These are phyloP conservation scores for Gobio gobio DNA, from an alignment of 2,113 vertebrate species.

Conservation along the genomic window DNA sequence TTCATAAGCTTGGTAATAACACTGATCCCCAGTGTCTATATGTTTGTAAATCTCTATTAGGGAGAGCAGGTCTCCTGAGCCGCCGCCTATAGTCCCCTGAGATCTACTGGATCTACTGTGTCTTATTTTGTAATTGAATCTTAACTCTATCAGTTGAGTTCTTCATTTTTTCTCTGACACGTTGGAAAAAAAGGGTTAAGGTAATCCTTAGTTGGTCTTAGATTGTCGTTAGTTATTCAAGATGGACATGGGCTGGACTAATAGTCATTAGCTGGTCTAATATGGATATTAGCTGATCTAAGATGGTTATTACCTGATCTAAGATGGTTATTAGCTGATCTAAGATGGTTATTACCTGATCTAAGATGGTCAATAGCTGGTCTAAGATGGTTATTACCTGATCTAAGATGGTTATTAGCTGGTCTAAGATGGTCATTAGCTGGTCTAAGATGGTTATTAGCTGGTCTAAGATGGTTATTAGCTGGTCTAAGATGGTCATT, in stretches of 20 bases:
- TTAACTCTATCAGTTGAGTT: not conserved
- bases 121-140: conserved; percentile 32
- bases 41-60: conserved; percentile 41
- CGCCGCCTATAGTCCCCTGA: conserved; percentile 4
- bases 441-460: too few species aligned
- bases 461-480: too few species aligned
- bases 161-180: not conserved
- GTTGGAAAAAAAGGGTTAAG: not conserved
- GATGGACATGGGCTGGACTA: not conserved
- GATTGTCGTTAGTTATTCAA: not conserved
- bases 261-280: not conserved
- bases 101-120: not conserved
- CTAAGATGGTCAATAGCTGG: too few species aligned
- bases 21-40: conserved; percentile 8
- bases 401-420: too few species aligned
- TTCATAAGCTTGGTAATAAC: conserved; percentile 37
- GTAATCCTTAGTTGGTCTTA: not conserved
- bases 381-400: too few species aligned
- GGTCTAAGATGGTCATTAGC: too few species aligned
- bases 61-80: conserved; percentile 27
- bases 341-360: not conserved
- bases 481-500: too few species aligned
- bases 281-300: not conserved
- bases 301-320: not conserved
- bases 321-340: not conserved